phyloP scores from a whole-genome alignment of 2,113 vertebrate species.

The Dicerorhinus sumatrensis region DNA sequence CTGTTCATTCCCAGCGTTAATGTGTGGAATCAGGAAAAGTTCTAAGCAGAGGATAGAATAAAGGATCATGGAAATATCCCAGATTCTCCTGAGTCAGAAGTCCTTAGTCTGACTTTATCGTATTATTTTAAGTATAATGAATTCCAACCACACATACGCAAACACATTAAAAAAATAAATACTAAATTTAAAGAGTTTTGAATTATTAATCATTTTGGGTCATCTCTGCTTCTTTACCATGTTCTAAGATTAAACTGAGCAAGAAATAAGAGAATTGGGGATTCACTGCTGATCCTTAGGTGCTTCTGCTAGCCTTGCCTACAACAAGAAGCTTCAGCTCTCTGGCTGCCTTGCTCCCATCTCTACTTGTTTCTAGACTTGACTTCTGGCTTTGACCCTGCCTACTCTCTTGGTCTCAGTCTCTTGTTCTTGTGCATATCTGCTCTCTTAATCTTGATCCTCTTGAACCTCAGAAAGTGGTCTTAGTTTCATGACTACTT shows the following conservation, averaged over 20 bases:
- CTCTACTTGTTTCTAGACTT: background rate
- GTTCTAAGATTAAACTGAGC: conserved; percentile 40
- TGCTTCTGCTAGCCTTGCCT: background rate
- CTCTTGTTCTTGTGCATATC: background rate
- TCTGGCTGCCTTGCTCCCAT: background rate
- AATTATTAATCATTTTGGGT: conserved; percentile 39
- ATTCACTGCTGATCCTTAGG: background rate
- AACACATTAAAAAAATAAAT: conserved; percentile 44
- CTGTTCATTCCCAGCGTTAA: conserved; percentile 34
- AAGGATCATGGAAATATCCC: conserved; percentile 35
- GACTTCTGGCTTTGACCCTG: background rate
- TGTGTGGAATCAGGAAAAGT: conserved; percentile 45
- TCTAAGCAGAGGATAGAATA: conserved; percentile 34
- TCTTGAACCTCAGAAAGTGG: background rate
- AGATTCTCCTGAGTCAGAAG: conserved; percentile 40
- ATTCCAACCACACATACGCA: conserved; percentile 45
- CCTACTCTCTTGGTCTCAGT: background rate
- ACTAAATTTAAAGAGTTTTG: conserved; percentile 29
- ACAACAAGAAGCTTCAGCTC: background rate
- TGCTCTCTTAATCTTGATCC: background rate
- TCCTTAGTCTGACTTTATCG: conserved; percentile 36
- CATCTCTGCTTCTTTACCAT: background rate
- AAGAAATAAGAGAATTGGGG: background rate
- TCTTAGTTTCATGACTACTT: background rate
- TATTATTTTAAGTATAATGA: conserved; percentile 66